phyloP scores from a whole-genome alignment of 2,113 vertebrate species.

The Abramis brama region DNA sequence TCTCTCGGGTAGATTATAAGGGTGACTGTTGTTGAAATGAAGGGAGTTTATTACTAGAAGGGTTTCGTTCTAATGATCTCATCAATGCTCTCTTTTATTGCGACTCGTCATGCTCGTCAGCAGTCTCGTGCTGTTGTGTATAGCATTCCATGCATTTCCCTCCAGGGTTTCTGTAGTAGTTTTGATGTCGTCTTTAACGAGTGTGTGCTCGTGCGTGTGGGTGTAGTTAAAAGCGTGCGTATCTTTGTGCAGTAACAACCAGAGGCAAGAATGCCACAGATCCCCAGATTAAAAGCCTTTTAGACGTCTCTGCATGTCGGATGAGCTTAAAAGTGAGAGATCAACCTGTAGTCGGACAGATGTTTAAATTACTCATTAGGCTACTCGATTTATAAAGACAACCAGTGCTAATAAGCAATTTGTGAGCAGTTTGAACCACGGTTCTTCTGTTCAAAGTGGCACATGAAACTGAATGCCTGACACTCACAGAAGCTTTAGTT shows the following conservation, averaged over 20 bases:
- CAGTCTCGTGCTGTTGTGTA: neutral
- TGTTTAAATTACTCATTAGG: neutral
- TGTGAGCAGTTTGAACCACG: neutral
- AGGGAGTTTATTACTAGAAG: neutral
- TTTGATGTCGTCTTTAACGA: slow-evolving; percentile 22
- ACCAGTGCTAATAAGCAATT: neutral
- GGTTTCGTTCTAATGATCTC: slow-evolving; percentile 6
- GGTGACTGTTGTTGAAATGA: too few relatives aligned
- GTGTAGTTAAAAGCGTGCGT: slow-evolving; percentile 10
- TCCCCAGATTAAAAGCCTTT: slow-evolving; percentile 17
- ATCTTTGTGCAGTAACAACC: neutral
- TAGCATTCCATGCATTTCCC: neutral
- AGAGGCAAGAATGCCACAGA: slow-evolving; percentile 4
- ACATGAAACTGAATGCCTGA: neutral
- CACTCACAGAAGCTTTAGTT: neutral
- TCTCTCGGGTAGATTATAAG: neutral
- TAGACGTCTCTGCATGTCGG: neutral
- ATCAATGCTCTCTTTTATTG: slow-evolving; percentile 1
- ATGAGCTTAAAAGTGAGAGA: neutral
- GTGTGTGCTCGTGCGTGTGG: neutral
- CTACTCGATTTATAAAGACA: neutral
- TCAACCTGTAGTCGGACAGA: neutral
- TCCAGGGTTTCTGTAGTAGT: slow-evolving; percentile 1
- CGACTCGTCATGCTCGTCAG: too few relatives aligned
- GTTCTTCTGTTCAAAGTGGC: neutral